Base-by-base conservation (phyloP, 1,140 invertebrate species). In the Papilio polyxenes region DNA sequence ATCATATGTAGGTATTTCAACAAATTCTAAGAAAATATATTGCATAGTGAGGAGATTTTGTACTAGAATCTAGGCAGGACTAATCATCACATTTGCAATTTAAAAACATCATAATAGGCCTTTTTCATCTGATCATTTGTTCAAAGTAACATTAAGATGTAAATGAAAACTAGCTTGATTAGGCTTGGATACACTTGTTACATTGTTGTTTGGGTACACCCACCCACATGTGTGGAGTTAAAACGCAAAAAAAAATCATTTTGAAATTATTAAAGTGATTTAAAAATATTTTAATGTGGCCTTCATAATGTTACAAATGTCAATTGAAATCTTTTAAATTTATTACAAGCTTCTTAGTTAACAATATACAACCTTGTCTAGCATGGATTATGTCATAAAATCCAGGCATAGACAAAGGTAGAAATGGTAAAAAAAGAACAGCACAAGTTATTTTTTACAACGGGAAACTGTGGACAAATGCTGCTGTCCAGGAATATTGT, bases 261-360 rank as follows among this genome's bases (percentile, higher is more conserved):
- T 62, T 62, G 15, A 62, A n/a, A 8, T 20, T 20, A 62, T 20
- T 8, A 62, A 23, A 62, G 17, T 1, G 59, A 59, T 59, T 20
- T 8, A 62, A 23, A 65, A 23, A 13, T 11, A 31, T 65, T 48
- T 15, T 13, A 23, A 51, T 69, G 65, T 83, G 56, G 65, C 77
- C 81, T 75, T 80, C 3, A 80, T 88, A 84, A 83, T 78, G 72
- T 85, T 87, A 83, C 84, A 85, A 81, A 82, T 88, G 87, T 83
- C 81, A 81, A 82, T 53, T 15, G 15, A 48, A 51, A 81, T 83
- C 49, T 81, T 75, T 82, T 62, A 2, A 51, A 80, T 72, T 78
- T 53, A 81, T 80, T 80, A 82, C 56, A 69, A 80, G 83, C 81
- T 84, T 84, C n/a, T 69, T 83, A 84, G 83, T 80, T 79, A 80